Percentiles rank a stretch among this genome's conserved stretches.
Conservation (phyloP, 2,797 vertebrate species). For the Melanotaenia parkinsoni region DNA sequence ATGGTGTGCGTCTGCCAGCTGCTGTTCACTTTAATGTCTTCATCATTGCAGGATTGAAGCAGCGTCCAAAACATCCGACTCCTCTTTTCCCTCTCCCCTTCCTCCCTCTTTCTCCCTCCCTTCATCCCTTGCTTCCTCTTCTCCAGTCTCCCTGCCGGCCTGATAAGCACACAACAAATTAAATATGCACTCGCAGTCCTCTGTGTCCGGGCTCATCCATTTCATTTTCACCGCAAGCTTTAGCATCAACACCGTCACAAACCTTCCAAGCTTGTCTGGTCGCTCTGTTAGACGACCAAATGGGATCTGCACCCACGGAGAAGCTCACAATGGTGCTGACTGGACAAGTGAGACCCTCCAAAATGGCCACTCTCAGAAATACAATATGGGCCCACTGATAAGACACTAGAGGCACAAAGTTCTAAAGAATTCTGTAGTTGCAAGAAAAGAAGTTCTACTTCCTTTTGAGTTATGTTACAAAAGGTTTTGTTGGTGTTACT, state of each 20-base stretch:
- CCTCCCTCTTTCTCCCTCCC: background rate
- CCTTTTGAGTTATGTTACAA: conserved; percentile 8
- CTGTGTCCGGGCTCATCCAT: conserved; percentile 64
- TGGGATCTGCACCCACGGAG: conserved; percentile 49
- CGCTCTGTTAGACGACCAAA: conserved; percentile 54
- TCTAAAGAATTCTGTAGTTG: conserved; percentile 28
- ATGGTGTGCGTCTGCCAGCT: conserved; percentile 74
- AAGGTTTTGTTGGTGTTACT: conserved; percentile 7
- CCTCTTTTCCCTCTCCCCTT: conserved; percentile 16
- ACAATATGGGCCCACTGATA: conserved; percentile 75
- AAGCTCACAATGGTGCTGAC: conserved; percentile 39
- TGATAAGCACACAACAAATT: conserved; percentile 71
- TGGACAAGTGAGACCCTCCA: conserved; percentile 43
- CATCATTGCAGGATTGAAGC: conserved; percentile 70
- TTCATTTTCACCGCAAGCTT: conserved; percentile 68
- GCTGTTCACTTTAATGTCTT: conserved; percentile 80
- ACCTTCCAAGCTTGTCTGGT: conserved; percentile 60
- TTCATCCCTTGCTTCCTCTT: conserved; percentile 1
- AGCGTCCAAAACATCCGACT: conserved; percentile 57
- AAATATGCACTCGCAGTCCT: conserved; percentile 70
- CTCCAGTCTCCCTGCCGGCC: conserved; percentile 51
- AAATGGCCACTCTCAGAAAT: conserved; percentile 64
- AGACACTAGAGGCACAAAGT: conserved; percentile 57
- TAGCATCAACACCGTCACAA: conserved; percentile 58
- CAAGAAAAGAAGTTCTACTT: conserved; percentile 12